phyloP scores from a whole-genome alignment of 2,888 invertebrate species.

The Drosophila ezoana region DNA sequence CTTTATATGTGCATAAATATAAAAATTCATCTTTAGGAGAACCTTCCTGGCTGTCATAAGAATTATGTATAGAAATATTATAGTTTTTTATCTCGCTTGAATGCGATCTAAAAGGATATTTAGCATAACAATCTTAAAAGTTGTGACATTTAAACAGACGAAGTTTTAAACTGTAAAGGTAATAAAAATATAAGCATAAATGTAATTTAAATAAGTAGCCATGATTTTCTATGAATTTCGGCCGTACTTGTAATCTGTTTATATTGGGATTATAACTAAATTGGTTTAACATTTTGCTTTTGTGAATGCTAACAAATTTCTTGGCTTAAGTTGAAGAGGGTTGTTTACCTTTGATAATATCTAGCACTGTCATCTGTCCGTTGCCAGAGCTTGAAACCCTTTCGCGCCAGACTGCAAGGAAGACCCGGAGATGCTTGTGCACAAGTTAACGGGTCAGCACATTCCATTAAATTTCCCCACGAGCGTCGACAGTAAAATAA shows the following conservation, averaged over 20 bases:
- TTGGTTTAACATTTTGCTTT: constrained; percentile 21
- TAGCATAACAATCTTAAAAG: too few species aligned
- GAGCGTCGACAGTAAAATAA: constrained; percentile 62
- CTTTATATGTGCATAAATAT: too few species aligned
- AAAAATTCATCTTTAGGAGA: too few species aligned
- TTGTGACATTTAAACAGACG: too few species aligned
- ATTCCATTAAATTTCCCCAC: constrained; percentile 66
- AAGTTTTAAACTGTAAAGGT: too few species aligned
- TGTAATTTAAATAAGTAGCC: neutral
- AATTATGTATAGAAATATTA: too few species aligned
- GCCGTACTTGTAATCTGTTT: constrained; percentile 6
- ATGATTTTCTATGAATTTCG: neutral
- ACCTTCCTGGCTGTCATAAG: too few species aligned
- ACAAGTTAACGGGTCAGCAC: constrained; percentile 66
- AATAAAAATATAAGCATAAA: too few species aligned
- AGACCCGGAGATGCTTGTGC: constrained; percentile 18
- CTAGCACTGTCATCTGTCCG: constrained; percentile 33
- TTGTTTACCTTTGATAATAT: constrained; percentile 31
- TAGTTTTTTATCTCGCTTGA: too few species aligned
- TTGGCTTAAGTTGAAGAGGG: constrained; percentile 55
- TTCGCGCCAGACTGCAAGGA: constrained; percentile 9
- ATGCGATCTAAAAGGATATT: too few species aligned
- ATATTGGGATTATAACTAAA: constrained; percentile 20
- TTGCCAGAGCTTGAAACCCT: constrained; percentile 26
- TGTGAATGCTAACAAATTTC: constrained; percentile 48